Evolutionary conservation across 92 coral and sea anemone species (phyloP), one percentile per base, ranked within the genome.

Genomic region (Heteractis magnifica): DNA sequence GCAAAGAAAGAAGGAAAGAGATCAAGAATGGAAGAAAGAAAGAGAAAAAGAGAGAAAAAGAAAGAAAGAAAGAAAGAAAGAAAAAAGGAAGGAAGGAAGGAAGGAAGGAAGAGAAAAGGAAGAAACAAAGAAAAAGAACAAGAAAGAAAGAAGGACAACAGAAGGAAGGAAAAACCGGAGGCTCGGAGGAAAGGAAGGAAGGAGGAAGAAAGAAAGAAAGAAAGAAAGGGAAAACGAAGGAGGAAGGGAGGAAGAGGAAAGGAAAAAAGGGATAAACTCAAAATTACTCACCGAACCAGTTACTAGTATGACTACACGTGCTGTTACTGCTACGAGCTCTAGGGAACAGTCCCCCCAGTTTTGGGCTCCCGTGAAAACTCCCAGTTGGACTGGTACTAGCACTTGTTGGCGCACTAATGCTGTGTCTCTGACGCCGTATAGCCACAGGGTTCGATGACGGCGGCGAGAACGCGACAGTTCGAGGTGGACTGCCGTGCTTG

Each of bases 361-460:
- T 84, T 20, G 99, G 99, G 70, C 98, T 97, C 23, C 93, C 92
- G 51, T 92, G 95, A 56, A 90, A 85, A 76, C 97, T 94, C 41
- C 98, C 97, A 1, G 93, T 89, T 50, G 99, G 99, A 82, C 99
- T 96, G 86, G 89, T 94, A 81, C 76, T 94, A 21, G 99, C 99
- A 75, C 99, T 97, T 10, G 94, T 87, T 3, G 99, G 99, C 0
- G 99, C 99, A 80, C 99, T 97, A 18, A 91, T 85, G 79, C 94
- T 89, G 79, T 89, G 89, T 11, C 95, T 91, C 81, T 81, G 87
- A 44, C 90, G 88, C 26, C 91, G 90, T 64, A 96, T 96, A 15
- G 91, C 71, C 78, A 94, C 90, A 65, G 99, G 99, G 89, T 88
- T 92, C 53, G 99, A 94, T 41, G 97, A 84, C 7, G 94, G 95